Conservation (phyloP, 2,113 vertebrate genomes). For the Clupea harengus region DNA sequence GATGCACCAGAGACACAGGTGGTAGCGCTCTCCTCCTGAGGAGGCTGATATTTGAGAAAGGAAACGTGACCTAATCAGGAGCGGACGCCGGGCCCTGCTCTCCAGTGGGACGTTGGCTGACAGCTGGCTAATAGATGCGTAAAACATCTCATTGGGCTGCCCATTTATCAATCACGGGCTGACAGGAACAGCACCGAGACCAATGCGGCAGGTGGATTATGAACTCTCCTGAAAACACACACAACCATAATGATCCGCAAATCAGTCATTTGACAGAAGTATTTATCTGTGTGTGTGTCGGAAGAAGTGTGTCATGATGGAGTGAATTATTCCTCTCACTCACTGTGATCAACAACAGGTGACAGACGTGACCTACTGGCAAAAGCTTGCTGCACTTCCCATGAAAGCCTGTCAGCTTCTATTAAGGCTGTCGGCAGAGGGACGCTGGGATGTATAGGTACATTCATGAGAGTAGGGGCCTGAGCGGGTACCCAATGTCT, state of each 20-base stretch:
- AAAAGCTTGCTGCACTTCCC: background rate
- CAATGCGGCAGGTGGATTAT: background rate
- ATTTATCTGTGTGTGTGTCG: background rate
- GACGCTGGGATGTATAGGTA: background rate
- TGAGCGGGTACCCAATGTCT: background rate
- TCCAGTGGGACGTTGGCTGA: slow-evolving; percentile 1
- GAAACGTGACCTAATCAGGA: slow-evolving; percentile 6
- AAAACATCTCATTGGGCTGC: slow-evolving; percentile 13
- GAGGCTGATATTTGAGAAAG: background rate
- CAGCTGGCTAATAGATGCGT: slow-evolving; percentile 35
- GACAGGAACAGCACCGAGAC: slow-evolving; percentile 17
- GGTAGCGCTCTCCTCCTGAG: background rate
- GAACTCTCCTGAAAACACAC: slow-evolving; percentile 1
- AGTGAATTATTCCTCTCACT: background rate
- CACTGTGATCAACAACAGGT: background rate
- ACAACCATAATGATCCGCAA: background rate
- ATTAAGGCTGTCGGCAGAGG: background rate
- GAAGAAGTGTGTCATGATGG: background rate
- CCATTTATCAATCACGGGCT: slow-evolving; percentile 32
- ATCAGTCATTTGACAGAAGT: background rate
- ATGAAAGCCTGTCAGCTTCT: background rate
- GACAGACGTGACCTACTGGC: background rate
- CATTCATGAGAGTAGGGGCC: background rate
- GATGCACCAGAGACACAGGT: background rate
- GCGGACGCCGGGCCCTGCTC: background rate